Conservation (phyloP, 2,113 vertebrate genomes). For the Forbesichthys papilliferus region DNA sequence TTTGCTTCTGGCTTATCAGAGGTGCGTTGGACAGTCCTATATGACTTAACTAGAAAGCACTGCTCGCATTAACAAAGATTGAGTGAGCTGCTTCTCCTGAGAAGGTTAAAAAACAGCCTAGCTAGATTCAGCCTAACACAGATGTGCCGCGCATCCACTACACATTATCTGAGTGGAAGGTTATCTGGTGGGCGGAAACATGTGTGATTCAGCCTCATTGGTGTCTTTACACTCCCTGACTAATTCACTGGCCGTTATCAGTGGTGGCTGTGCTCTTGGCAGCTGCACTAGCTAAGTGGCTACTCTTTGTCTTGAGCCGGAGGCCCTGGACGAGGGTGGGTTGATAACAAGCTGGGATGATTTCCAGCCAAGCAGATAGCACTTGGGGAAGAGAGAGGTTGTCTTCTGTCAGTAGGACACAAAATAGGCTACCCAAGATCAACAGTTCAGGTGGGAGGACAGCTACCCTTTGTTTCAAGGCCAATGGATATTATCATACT, state of each 20-base stretch:
- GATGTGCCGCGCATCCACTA: background rate
- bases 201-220: conserved; percentile 12
- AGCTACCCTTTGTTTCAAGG: conserved; percentile 9
- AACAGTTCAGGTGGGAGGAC: background rate
- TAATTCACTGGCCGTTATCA: conserved; percentile 54
- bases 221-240: conserved; percentile 11
- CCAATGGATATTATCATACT: too few species aligned
- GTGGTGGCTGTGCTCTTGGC: conserved; percentile 15
- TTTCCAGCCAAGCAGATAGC: conserved; percentile 43
- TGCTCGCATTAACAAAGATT: background rate
- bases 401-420: conserved; percentile 27
- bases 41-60: background rate
- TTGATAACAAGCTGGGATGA: conserved; percentile 50
- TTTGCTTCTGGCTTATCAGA: too few species aligned
- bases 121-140: background rate
- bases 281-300: conserved; percentile 8
- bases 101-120: background rate
- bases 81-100: background rate
- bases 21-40: too few species aligned
- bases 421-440: conserved; percentile 39
- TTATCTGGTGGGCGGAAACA: conserved; percentile 43
- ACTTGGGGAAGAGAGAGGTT: conserved; percentile 4
- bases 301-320: conserved; percentile 20
- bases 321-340: conserved; percentile 30
- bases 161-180: conserved; percentile 1